Evolutionary conservation across 2,113 vertebrate species (phyloP), one percentile per base, ranked within the genome.

Genomic region (Gavialis gangeticus): DNA sequence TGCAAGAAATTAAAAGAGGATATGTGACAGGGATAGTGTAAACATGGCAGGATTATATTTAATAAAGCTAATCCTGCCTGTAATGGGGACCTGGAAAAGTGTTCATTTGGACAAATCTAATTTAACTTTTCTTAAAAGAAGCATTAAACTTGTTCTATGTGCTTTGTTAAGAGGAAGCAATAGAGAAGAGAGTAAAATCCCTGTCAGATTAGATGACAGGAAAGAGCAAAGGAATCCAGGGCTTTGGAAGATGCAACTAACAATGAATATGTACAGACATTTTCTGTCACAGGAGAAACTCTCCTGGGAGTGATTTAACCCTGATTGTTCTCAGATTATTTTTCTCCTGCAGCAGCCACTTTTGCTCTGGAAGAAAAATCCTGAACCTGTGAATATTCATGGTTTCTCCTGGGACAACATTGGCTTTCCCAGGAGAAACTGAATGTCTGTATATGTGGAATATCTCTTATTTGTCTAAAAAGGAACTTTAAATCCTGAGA

Each of bases 61-160:
- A 96, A 92, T 92, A 94, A 96, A 97, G 90, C 87, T 94, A 96
- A 96, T 96, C 90, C 55, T 64, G 85, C 91, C 93, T 92, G 46
- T 87, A 92, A 96, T 96, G 67, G 27, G 92, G 10, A 64, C n/a
- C 78, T 85, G 27, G 88, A 89, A 77, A 34, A 64, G 77, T 92
- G 90, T 91, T 93, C 96, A 89, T 85, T 84, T 93, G 79, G 82
- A 90, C 56, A 97, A 94, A 95, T 94, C 84, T 85, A 93, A 69
- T 96, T 96, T 91, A 88, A 94, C 63, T 93, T 30, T 67, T 85
- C 91, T 76, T 60, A 92, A 87, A 95, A 79, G 80, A 30, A 79
- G 54, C 1, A 1, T 85, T 95, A 60, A 89, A 92, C 80, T 93
- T 90, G 11, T 88, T 88, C 34, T 21, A 19, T 55, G 22, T 12